Percentiles rank a stretch among this genome's conserved stretches.
Conservation (phyloP, 2,797 vertebrate species). For the Masticophis lateralis region DNA sequence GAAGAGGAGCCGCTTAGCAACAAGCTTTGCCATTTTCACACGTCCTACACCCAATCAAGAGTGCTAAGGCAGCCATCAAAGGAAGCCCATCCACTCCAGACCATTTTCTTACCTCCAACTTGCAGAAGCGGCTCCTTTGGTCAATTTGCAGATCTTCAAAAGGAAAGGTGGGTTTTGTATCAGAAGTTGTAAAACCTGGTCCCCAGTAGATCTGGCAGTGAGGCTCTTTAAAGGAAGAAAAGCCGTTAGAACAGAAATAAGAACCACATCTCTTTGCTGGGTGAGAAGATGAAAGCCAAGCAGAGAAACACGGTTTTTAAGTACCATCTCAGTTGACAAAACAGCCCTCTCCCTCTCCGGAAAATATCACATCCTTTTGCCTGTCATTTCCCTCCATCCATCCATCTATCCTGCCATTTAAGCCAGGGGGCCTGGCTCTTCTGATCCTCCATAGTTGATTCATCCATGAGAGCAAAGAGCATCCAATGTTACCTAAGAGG, state of each 20-base stretch:
- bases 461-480: neutral
- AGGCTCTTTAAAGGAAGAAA: neutral
- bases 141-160: neutral
- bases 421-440: fast-evolving
- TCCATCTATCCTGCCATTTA: neutral
- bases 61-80: neutral
- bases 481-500: neutral
- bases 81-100: neutral
- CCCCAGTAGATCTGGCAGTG: neutral
- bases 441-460: neutral
- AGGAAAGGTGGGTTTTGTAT: neutral
- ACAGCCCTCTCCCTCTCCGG: fast-evolving
- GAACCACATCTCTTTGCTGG: neutral
- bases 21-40: neutral
- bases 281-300: neutral
- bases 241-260: no score
- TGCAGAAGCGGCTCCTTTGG: neutral
- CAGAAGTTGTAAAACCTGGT: fast-evolving
- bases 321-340: neutral
- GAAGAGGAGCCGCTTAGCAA: neutral
- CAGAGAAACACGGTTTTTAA: neutral
- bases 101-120: neutral
- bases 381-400: constrained; percentile 11
- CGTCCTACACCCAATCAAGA: neutral
- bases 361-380: neutral